Evolutionary conservation across 2,888 invertebrate genomes (phyloP).

Genomic region (Lottia gigantea): DNA sequence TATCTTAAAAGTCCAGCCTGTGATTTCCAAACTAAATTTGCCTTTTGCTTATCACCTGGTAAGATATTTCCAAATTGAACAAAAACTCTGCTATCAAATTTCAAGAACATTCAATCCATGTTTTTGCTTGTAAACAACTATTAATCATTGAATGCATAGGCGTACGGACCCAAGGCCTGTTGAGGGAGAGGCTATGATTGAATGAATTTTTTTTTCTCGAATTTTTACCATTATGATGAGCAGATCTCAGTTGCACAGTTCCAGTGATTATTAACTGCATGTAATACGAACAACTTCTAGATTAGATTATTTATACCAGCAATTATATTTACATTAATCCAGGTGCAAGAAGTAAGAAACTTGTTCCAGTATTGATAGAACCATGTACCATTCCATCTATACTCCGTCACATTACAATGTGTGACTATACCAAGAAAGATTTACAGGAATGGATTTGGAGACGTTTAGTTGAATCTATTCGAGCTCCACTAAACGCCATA

Average conservation of each 20-base stretch:
- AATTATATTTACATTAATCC: too few species aligned
- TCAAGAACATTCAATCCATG: neutral
- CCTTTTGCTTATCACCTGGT: conserved; percentile 82
- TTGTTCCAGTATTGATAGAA: conserved; percentile 57
- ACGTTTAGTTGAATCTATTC: conserved; percentile 86
- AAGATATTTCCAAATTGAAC: conserved; percentile 10
- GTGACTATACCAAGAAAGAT: conserved; percentile 56
- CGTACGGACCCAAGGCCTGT: too few species aligned
- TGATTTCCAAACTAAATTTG: conserved; percentile 82
- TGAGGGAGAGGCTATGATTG: too few species aligned
- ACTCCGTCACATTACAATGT: conserved; percentile 49
- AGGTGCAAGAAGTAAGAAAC: conserved; percentile 59
- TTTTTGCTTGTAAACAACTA: too few species aligned
- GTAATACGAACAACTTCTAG: too few species aligned
- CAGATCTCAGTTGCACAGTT: too few species aligned
- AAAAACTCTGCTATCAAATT: too few species aligned
- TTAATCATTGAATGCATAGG: too few species aligned
- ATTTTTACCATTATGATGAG: too few species aligned
- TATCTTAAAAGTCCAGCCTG: conserved; percentile 82
- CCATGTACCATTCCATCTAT: conserved; percentile 48
- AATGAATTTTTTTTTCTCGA: too few species aligned
- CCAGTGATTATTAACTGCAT: too few species aligned
- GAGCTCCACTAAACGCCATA: conserved; percentile 74
- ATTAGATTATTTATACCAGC: too few species aligned
- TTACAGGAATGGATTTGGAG: conserved; percentile 74